phyloP scores from a whole-genome alignment of 2,113 vertebrate species.

The Hemicordylus capensis region DNA sequence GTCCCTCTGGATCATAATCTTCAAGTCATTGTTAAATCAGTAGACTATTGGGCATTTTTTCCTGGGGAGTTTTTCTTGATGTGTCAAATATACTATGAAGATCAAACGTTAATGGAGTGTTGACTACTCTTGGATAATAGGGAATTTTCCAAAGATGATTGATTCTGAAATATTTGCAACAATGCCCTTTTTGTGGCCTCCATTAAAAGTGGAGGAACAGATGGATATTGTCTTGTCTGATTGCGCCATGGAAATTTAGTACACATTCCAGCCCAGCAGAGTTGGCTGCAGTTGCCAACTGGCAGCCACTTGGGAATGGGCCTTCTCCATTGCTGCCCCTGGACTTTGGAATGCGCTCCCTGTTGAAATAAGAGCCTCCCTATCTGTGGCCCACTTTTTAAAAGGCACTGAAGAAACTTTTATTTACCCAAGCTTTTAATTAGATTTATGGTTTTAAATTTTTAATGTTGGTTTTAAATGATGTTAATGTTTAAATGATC shows the following conservation, averaged over 20 bases:
- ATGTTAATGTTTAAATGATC: too few species aligned
- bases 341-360: too few species aligned
- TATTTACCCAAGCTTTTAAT: too few species aligned
- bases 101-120: conserved; percentile 25
- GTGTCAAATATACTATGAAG: not conserved
- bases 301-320: too few species aligned
- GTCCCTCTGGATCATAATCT: not conserved
- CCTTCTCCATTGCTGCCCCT: too few species aligned
- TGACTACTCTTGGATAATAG: conserved; percentile 25
- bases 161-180: conserved; percentile 47
- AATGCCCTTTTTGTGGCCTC: conserved; percentile 46
- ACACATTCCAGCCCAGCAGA: too few species aligned
- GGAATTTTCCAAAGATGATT: not conserved
- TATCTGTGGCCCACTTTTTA: too few species aligned
- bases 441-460: too few species aligned
- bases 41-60: not conserved
- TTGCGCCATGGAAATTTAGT: conserved; percentile 55
- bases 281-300: too few species aligned
- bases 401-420: too few species aligned
- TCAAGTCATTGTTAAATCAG: not conserved
- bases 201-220: conserved; percentile 46
- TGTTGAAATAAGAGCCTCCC: too few species aligned
- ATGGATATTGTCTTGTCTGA: conserved; percentile 47
- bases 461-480: too few species aligned
- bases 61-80: not conserved